Evolutionary conservation across 1,140 invertebrate species (phyloP).

Genomic region (Epicauta chinensis): DNA sequence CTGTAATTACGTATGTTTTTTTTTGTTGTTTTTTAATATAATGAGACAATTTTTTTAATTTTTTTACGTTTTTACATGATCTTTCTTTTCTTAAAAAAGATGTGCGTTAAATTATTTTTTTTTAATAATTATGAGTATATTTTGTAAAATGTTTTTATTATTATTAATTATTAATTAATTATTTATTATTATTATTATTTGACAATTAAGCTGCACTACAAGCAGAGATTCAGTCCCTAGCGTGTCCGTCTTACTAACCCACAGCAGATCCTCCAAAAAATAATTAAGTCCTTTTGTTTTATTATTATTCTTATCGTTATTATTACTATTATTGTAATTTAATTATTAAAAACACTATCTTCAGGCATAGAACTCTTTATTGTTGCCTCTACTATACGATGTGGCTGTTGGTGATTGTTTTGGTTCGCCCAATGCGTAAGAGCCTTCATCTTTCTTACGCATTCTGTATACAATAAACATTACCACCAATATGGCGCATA

Average conservation of each 20-base stretch:
- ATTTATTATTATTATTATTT: conserved; percentile 13
- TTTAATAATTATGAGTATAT: conserved; percentile 24
- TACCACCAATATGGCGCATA: conserved; percentile 95
- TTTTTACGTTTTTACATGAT: conserved; percentile 3
- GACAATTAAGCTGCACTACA: conserved; percentile 31
- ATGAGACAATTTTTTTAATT: background rate
- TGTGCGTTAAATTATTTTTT: background rate
- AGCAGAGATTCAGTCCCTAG: conserved; percentile 37
- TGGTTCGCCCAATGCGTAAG: conserved; percentile 95
- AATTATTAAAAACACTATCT: conserved; percentile 42
- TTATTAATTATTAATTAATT: background rate
- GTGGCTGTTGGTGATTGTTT: conserved; percentile 86
- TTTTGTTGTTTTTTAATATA: conserved; percentile 3
- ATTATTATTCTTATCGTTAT: conserved; percentile 11
- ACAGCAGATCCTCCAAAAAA: conserved; percentile 26
- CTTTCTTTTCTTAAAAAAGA: background rate
- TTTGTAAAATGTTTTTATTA: conserved; percentile 8
- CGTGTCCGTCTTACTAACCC: conserved; percentile 26
- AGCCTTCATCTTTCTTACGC: conserved; percentile 99
- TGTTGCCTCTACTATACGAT: conserved; percentile 83
- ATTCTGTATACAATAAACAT: conserved; percentile 99
- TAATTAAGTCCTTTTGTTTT: conserved; percentile 11
- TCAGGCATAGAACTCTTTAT: conserved; percentile 94
- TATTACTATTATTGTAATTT: conserved; percentile 17
- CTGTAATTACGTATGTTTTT: conserved; percentile 8